phyloP scores from a whole-genome alignment of 2,888 invertebrate genomes.

The Parelbella ahira region DNA sequence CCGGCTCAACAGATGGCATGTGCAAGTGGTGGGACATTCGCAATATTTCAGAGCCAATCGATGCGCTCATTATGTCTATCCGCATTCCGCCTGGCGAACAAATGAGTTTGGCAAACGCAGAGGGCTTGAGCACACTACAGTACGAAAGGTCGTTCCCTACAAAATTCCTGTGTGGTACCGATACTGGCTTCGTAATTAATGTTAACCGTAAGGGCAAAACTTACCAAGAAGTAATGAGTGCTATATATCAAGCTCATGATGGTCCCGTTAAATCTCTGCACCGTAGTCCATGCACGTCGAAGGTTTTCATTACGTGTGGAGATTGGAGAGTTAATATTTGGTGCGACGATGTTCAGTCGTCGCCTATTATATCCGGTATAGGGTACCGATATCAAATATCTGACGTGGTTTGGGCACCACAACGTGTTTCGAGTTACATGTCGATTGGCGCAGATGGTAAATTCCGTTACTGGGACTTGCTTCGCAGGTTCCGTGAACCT shows the following conservation, averaged over 20 bases:
- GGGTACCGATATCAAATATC: conserved; percentile 41
- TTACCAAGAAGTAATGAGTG: conserved; percentile 79
- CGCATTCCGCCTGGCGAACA: conserved; percentile 61
- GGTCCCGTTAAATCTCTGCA: conserved; percentile 82
- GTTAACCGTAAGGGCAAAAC: conserved; percentile 85
- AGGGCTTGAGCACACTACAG: conserved; percentile 82
- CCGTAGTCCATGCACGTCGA: conserved; percentile 82
- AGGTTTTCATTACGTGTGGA: conserved; percentile 84
- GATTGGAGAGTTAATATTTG: conserved; percentile 84
- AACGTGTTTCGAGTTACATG: conserved; percentile 59
- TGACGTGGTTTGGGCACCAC: conserved; percentile 52
- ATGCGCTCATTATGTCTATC: conserved; percentile 81
- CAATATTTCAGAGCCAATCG: conserved; percentile 78
- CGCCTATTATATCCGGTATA: conserved; percentile 48
- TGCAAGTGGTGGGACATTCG: conserved; percentile 85
- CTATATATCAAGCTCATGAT: conserved; percentile 76
- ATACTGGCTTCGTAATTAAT: conserved; percentile 65
- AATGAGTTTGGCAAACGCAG: conserved; percentile 67
- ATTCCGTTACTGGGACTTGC: conserved; percentile 89
- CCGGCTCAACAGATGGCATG: conserved; percentile 81
- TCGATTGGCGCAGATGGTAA: conserved; percentile 79
- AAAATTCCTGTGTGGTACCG: conserved; percentile 60
- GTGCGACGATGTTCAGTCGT: conserved; percentile 82
- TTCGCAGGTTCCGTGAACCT: conserved; percentile 85
- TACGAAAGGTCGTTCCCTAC: conserved; percentile 85